These are phyloP conservation scores for Harpalus rufipes DNA, from an alignment of 2,888 invertebrate species.

Conservation along the genomic window DNA sequence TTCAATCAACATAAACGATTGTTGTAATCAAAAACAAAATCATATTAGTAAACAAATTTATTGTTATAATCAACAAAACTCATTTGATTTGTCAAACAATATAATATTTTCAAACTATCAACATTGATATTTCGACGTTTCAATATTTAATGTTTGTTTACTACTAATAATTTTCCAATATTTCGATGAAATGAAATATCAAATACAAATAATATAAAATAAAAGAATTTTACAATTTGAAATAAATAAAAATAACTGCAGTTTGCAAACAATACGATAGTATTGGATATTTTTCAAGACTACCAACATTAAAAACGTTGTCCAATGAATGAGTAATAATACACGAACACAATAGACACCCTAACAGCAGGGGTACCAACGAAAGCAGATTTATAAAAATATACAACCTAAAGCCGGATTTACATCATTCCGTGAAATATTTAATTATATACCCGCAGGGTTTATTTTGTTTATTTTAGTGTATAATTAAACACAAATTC, in stretches of 20 bases:
- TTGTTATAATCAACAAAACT: no score
- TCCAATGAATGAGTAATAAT: slow-evolving; percentile 24
- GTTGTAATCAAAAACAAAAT: no score
- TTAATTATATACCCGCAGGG: slow-evolving; percentile 12
- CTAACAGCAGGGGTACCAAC: slow-evolving; percentile 24
- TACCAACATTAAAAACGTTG: not conserved
- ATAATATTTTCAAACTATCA: no score
- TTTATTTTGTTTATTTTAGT: slow-evolving; percentile 6
- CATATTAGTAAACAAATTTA: no score
- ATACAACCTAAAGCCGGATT: slow-evolving; percentile 43
- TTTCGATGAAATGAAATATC: no score
- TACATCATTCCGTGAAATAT: slow-evolving; percentile 45
- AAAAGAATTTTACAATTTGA: not conserved
- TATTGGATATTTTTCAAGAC: slow-evolving; percentile 8
- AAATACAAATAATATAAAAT: no score
- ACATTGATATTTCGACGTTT: no score
- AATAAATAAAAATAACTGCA: not conserved
- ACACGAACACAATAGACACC: slow-evolving; percentile 17
- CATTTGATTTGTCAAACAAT: no score
- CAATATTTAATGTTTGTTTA: no score
- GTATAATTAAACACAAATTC: slow-evolving; percentile 33
- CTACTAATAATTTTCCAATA: no score
- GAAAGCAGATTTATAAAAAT: slow-evolving; percentile 51
- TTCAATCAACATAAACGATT: no score
- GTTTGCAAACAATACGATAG: slow-evolving; percentile 20